Conservation (phyloP, 2,113 vertebrate species). For the Cynoglossus semilaevis region DNA sequence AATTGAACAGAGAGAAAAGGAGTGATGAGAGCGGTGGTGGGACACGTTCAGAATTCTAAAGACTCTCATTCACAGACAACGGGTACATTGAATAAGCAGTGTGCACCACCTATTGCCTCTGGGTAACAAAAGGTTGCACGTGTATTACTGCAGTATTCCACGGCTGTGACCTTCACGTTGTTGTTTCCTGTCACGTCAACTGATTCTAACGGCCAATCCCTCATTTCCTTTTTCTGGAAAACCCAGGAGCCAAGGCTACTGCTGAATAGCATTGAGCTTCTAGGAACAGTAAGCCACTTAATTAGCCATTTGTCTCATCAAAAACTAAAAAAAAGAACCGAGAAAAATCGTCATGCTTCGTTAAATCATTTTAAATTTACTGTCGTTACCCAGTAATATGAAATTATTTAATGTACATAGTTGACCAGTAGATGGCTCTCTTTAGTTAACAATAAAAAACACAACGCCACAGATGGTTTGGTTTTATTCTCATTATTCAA, state of each 20-base stretch:
- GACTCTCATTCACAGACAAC: too few species aligned
- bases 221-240: constrained; percentile 55
- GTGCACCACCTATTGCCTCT: constrained; percentile 15
- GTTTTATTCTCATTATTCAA: neutral
- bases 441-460: constrained; percentile 46
- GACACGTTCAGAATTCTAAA: constrained; percentile 48
- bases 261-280: constrained; percentile 32
- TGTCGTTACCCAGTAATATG: neutral
- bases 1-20: constrained; percentile 29
- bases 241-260: constrained; percentile 44
- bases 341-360: too few species aligned
- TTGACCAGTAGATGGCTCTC: constrained; percentile 68
- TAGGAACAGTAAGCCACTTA: constrained; percentile 34
- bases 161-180: constrained; percentile 51
- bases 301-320: constrained; percentile 23
- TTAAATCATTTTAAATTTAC: neutral
- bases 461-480: neutral
- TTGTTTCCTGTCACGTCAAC: constrained; percentile 44
- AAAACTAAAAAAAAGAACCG: too few species aligned
- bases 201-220: constrained; percentile 45
- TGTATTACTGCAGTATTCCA: constrained; percentile 24
- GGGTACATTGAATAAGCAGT: constrained; percentile 13
- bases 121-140: constrained; percentile 14
- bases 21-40: constrained; percentile 3
- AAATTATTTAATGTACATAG: neutral